phyloP scores from a whole-genome alignment of 2,113 vertebrate species.

The Daubentonia madagascariensis region DNA sequence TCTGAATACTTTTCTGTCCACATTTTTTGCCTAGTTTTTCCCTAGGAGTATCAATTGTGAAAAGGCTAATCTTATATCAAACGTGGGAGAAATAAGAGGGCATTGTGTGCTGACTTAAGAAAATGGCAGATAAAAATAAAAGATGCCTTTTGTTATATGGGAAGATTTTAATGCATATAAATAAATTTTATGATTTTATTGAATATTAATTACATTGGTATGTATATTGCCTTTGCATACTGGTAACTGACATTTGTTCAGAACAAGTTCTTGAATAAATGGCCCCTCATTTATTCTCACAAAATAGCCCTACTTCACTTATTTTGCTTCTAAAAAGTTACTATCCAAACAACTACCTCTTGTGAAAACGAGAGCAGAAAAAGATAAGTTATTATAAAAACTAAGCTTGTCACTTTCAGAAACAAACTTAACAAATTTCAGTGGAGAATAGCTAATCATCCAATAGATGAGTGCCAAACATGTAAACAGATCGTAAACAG shows the following conservation, averaged over 20 bases:
- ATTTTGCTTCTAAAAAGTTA: not conserved
- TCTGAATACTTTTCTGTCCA: not conserved
- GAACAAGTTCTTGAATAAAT: not conserved
- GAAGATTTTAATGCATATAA: not conserved
- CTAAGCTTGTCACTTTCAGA: conserved; percentile 25
- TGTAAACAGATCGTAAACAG: not conserved
- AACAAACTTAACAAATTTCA: conserved; percentile 31
- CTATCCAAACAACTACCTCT: conserved; percentile 16
- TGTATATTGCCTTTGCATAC: not conserved
- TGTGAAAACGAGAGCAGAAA: not conserved
- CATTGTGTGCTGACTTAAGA: not conserved
- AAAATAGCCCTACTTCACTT: not conserved
- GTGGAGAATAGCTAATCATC: not conserved
- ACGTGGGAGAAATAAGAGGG: not conserved
- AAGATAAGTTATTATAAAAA: not conserved
- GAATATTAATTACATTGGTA: not conserved
- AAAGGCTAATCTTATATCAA: not conserved
- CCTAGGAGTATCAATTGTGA: not conserved
- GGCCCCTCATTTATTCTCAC: not conserved
- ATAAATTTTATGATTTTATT: not conserved
- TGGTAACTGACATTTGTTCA: not conserved
- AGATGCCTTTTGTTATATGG: not conserved
- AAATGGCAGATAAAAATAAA: conserved; percentile 26
- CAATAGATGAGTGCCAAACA: not conserved
- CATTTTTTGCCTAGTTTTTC: not conserved